Evolutionary conservation across 2,797 vertebrate genomes (phyloP).

Genomic region (Mastacembelus armatus): DNA sequence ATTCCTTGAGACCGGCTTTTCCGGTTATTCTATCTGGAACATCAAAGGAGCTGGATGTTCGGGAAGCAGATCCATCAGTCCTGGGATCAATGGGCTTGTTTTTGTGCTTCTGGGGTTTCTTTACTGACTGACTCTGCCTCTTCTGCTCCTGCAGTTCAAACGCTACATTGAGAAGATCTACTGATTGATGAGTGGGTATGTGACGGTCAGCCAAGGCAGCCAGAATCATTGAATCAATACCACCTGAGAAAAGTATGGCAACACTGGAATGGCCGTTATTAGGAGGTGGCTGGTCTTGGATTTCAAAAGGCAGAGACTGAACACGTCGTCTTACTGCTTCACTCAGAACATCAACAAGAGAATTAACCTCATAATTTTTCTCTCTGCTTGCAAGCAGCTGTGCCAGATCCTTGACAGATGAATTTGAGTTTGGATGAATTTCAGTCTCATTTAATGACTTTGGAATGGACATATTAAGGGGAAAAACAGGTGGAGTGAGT

Average conservation of each 20-base stretch:
- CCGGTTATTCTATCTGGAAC: constrained; percentile 94
- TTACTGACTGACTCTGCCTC: constrained; percentile 43
- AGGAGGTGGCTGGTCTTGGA: neutral
- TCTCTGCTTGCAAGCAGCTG: constrained; percentile 74
- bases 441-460: constrained; percentile 21
- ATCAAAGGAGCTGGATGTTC: constrained; percentile 68
- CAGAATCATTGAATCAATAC: constrained; percentile 94
- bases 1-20: constrained; percentile 87
- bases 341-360: constrained; percentile 85
- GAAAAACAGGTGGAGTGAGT: constrained; percentile 78
- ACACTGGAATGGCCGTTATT: constrained; percentile 71
- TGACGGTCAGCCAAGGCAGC: constrained; percentile 90
- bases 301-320: constrained; percentile 73
- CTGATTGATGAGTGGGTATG: constrained; percentile 85
- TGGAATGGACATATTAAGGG: constrained; percentile 84
- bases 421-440: constrained; percentile 6
- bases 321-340: constrained; percentile 87
- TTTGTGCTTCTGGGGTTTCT: constrained; percentile 61
- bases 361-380: constrained; percentile 67
- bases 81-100: constrained; percentile 18
- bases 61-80: neutral
- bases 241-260: constrained; percentile 94
- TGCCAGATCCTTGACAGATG: constrained; percentile 76
- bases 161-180: constrained; percentile 98
- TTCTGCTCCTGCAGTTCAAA: constrained; percentile 83